A percentile compares a stretch with the other conserved stretches of the same genome.
Evolutionary conservation across 2,113 vertebrate genomes (phyloP).

Genomic region (Charina bottae): DNA sequence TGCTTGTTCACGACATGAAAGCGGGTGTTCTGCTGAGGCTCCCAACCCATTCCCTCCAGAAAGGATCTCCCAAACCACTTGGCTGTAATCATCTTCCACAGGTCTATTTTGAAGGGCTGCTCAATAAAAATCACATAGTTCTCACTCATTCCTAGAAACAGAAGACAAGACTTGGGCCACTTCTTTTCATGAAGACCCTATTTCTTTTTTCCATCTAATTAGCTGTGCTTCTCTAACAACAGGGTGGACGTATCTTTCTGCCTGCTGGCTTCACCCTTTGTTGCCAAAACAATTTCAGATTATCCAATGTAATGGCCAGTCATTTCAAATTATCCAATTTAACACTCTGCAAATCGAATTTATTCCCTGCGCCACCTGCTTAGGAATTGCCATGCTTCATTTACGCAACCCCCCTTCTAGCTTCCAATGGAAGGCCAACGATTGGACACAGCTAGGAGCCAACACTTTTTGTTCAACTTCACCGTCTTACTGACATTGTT

Average conservation of each 20-base stretch:
- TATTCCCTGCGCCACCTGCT: background rate
- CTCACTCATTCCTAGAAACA: constrained; percentile 86
- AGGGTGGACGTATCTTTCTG: background rate
- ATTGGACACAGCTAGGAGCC: background rate
- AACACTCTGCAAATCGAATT: background rate
- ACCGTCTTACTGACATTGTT: background rate
- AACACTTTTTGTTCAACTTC: background rate
- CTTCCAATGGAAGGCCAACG: background rate
- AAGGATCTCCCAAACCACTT: constrained; percentile 79
- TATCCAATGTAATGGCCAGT: background rate
- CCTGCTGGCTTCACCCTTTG: background rate
- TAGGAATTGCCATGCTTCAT: background rate
- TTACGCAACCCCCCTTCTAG: background rate
- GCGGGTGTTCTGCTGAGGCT: constrained; percentile 84
- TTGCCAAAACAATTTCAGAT: background rate
- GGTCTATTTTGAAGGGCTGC: constrained; percentile 88
- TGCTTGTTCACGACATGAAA: constrained; percentile 88
- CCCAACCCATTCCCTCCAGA: constrained; percentile 85
- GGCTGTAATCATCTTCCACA: constrained; percentile 84
- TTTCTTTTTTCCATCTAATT: background rate
- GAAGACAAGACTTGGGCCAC: background rate
- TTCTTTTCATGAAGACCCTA: background rate
- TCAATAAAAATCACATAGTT: constrained; percentile 95
- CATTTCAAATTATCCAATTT: background rate
- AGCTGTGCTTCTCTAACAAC: too few species aligned